phyloP scores from a whole-genome alignment of 2,113 vertebrate genomes.

The Mobula birostris region DNA sequence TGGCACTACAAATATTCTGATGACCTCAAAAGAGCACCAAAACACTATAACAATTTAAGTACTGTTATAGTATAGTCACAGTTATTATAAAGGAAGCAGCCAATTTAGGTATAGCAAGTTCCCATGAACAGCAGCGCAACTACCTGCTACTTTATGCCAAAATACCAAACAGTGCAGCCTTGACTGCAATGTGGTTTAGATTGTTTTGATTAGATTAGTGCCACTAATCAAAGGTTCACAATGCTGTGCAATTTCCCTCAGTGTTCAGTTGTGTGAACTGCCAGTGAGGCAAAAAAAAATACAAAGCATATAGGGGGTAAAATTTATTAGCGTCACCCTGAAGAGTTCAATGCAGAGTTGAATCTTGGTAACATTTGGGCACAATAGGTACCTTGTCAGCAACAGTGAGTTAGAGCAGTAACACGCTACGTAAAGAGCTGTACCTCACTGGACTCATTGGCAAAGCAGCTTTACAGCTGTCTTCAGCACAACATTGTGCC shows the following conservation, averaged over 20 bases:
- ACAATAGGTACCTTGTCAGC: neutral
- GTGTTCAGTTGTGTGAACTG: conserved; percentile 1
- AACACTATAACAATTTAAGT: neutral
- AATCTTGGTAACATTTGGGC: neutral
- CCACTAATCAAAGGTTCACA: neutral
- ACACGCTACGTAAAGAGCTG: neutral
- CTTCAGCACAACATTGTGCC: neutral
- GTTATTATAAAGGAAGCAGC: neutral
- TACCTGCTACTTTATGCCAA: neutral
- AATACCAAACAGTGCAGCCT: neutral
- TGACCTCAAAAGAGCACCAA: neutral
- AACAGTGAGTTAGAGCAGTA: conserved; percentile 15
- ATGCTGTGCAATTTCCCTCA: neutral
- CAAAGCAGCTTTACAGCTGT: conserved; percentile 8
- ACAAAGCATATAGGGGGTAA: no score
- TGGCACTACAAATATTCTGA: neutral
- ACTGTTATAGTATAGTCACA: neutral
- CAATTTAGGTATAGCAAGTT: neutral
- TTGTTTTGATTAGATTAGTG: neutral
- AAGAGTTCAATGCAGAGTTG: neutral
- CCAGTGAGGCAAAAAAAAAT: neutral
- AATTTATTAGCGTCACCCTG: neutral
- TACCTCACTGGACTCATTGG: neutral
- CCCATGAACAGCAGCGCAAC: neutral
- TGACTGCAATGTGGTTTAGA: neutral